A percentile compares a stretch with the other conserved stretches of the same genome.
Evolutionary conservation across 2,113 vertebrate genomes (phyloP).

Genomic region (Tonatia bakeri): DNA sequence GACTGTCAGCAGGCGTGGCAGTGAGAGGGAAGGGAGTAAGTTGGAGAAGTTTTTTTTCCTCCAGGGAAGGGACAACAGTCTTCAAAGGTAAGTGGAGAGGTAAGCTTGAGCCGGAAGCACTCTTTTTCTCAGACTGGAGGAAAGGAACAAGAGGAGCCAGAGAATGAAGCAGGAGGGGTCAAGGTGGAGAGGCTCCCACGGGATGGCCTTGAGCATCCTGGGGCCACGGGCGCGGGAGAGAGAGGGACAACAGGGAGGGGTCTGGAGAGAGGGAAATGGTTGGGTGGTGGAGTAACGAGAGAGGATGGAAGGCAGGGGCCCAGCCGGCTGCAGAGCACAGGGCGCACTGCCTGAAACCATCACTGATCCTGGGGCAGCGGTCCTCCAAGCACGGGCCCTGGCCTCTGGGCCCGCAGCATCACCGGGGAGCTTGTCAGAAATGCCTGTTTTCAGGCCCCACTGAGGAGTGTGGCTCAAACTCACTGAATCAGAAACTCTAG

Average conservation of each 20-base stretch:
- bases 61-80: not conserved
- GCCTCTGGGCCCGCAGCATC: not conserved
- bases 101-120: not conserved
- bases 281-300: not conserved
- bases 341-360: too few relatives aligned
- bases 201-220: not conserved
- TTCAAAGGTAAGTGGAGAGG: not conserved
- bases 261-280: not conserved
- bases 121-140: not conserved
- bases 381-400: not conserved
- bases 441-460: not conserved
- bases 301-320: not conserved
- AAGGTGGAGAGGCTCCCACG: not conserved
- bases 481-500: not conserved
- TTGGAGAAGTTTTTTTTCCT: not conserved
- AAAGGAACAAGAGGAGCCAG: not conserved
- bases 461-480: not conserved
- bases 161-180: not conserved
- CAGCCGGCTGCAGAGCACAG: not conserved
- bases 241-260: not conserved
- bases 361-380: not conserved
- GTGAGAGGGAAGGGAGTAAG: not conserved
- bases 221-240: not conserved
- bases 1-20: not conserved
- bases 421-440: not conserved